Conservation (phyloP, 2,888 invertebrate species). For the Zygogramma bicolorata region DNA sequence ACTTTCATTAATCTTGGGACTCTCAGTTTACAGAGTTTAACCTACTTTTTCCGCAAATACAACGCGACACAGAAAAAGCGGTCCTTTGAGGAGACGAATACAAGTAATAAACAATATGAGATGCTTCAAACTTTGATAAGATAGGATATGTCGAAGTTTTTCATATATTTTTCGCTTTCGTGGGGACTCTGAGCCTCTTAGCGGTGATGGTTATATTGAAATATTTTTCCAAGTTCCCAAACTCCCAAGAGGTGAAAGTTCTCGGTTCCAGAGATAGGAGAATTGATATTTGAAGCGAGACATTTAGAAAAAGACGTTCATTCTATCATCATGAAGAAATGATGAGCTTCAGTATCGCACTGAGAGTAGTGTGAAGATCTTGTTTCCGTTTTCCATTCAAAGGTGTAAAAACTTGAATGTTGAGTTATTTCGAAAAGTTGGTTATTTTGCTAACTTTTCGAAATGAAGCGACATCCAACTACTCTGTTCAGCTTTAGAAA, state of each 20-base stretch:
- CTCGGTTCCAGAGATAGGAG: background rate
- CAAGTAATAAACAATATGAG: background rate
- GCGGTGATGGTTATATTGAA: background rate
- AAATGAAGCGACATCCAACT: too few species aligned
- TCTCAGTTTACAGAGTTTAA: background rate
- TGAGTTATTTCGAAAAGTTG: too few species aligned
- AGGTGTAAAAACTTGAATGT: too few species aligned
- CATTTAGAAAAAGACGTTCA: too few species aligned
- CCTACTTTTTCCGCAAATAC: background rate
- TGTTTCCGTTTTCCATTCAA: too few species aligned
- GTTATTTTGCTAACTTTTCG: too few species aligned
- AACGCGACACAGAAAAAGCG: background rate
- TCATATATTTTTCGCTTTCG: background rate
- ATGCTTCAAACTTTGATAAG: constrained; percentile 3
- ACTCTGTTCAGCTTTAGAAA: too few species aligned
- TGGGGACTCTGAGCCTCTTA: background rate
- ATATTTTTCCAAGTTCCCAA: background rate
- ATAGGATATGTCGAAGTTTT: background rate
- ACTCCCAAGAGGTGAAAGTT: background rate
- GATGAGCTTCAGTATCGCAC: too few species aligned
- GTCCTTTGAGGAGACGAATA: background rate
- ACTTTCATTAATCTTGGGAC: constrained; percentile 3
- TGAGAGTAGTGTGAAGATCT: too few species aligned
- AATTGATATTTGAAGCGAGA: too few species aligned
- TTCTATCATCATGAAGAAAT: too few species aligned